These are phyloP conservation scores for Scaptomyza cyrtandrae DNA, from an alignment of 2,888 invertebrate genomes.

Conservation along the genomic window DNA sequence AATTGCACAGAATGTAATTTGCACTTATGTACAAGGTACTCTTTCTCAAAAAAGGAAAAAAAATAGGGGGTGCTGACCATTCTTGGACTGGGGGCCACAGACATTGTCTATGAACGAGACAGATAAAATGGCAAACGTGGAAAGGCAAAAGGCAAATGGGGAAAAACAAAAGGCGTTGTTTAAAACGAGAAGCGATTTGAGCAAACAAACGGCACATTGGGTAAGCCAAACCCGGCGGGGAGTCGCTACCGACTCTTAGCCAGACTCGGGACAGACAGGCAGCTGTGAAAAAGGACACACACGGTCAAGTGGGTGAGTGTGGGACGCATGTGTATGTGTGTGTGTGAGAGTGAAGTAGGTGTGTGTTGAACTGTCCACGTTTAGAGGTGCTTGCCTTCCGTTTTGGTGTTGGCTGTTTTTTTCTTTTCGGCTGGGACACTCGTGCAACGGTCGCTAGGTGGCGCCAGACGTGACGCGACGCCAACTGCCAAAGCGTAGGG, in stretches of 20 bases:
- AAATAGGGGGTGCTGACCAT: slow-evolving; percentile 26
- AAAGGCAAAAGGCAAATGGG: slow-evolving; percentile 28
- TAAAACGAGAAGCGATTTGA: slow-evolving; percentile 70
- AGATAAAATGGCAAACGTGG: slow-evolving; percentile 47
- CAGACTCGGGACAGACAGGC: slow-evolving; percentile 4
- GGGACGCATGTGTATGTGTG: slow-evolving; percentile 1
- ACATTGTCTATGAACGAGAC: slow-evolving; percentile 49
- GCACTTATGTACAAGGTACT: neutral
- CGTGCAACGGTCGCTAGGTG: slow-evolving; percentile 67
- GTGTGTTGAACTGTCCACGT: slow-evolving; percentile 55
- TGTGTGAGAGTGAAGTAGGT: slow-evolving; percentile 10
- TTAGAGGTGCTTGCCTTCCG: slow-evolving; percentile 68
- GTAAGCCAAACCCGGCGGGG: slow-evolving; percentile 67
- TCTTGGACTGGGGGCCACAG: slow-evolving; percentile 18
- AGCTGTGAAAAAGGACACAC: slow-evolving; percentile 34
- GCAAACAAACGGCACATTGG: slow-evolving; percentile 69
- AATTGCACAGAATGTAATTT: slow-evolving; percentile 26
- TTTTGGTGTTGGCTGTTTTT: slow-evolving; percentile 22
- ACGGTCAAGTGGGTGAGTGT: slow-evolving; percentile 57
- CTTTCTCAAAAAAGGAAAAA: neutral
- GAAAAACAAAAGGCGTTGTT: slow-evolving; percentile 57
- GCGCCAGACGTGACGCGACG: slow-evolving; percentile 70
- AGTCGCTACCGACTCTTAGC: slow-evolving; percentile 41
- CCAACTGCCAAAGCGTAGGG: slow-evolving; percentile 24
- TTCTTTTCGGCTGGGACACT: slow-evolving; percentile 40